These are phyloP conservation scores for Tympanuchus pallidicinctus DNA, from an alignment of 2,113 vertebrate genomes.

Conservation along the genomic window DNA sequence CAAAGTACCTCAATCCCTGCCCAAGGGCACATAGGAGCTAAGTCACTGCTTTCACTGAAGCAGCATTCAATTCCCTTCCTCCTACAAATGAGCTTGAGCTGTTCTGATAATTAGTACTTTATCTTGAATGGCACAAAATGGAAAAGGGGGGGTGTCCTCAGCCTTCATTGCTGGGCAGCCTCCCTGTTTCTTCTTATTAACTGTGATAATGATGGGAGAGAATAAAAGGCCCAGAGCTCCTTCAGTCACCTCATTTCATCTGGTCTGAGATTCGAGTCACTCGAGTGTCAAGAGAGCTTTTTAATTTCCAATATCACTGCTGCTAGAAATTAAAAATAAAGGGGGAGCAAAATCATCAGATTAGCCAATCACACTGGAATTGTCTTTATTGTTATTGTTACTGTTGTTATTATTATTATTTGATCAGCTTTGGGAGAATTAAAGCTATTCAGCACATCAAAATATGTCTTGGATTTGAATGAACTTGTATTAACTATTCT, in stretches of 20 bases:
- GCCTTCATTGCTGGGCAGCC: conserved; percentile 30
- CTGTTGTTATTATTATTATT: conserved; percentile 30
- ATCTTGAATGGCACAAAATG: conserved; percentile 60
- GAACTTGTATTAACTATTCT: conserved; percentile 33
- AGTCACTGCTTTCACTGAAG: conserved; percentile 50
- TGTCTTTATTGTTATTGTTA: conserved; percentile 56
- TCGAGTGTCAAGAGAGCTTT: conserved; percentile 64
- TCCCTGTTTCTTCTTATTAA: conserved; percentile 64
- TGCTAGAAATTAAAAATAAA: conserved; percentile 76
- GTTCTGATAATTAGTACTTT: conserved; percentile 74
- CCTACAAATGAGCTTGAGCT: conserved; percentile 74
- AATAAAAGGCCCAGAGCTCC: conserved; percentile 66
- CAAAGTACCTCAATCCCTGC: conserved; percentile 41
- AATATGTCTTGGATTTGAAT: conserved; percentile 45
- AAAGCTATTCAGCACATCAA: conserved; percentile 52
- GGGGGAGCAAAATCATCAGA: conserved; percentile 55
- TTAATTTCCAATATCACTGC: conserved; percentile 67
- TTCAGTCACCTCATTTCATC: conserved; percentile 70
- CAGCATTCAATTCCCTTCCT: conserved; percentile 64
- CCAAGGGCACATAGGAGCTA: conserved; percentile 51
- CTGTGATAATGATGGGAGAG: conserved; percentile 63
- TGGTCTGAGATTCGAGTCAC: conserved; percentile 64
- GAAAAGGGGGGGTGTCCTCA: neutral
- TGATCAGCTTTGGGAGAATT: conserved; percentile 61
- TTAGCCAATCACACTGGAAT: conserved; percentile 61